Evolutionary conservation across 2,113 vertebrate species (phyloP).

Genomic region (Dinomys branickii): DNA sequence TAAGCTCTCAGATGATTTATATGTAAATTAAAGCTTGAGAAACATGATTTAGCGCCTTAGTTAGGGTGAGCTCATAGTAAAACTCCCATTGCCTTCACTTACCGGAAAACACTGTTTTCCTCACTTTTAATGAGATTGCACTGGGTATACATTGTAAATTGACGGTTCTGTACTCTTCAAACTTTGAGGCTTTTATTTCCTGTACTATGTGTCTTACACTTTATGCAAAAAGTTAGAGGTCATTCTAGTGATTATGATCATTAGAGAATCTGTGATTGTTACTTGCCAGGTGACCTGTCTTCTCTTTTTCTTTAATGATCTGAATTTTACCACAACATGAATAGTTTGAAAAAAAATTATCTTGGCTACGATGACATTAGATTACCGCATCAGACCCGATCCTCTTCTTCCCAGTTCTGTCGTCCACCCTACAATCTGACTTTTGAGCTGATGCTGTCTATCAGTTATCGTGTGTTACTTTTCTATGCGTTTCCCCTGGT

Average conservation of each 20-base stretch:
- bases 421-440: neutral
- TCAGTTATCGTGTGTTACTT: constrained; percentile 22
- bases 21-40: neutral
- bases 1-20: neutral
- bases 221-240: neutral
- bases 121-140: neutral
- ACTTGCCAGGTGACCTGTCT: neutral
- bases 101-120: neutral
- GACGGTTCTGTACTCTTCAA: neutral
- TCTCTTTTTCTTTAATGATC: neutral
- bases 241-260: neutral
- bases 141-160: neutral
- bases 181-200: neutral
- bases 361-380: neutral
- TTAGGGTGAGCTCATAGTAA: neutral
- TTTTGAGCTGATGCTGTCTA: neutral
- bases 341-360: neutral
- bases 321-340: neutral
- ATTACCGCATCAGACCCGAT: neutral
- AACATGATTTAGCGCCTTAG: neutral
- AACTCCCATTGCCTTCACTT: neutral
- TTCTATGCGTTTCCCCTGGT: constrained; percentile 6
- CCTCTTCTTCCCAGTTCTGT: neutral
- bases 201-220: neutral
- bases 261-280: neutral